Conservation (phyloP, 2,888 invertebrate species). For the Conchocele bisecta region DNA sequence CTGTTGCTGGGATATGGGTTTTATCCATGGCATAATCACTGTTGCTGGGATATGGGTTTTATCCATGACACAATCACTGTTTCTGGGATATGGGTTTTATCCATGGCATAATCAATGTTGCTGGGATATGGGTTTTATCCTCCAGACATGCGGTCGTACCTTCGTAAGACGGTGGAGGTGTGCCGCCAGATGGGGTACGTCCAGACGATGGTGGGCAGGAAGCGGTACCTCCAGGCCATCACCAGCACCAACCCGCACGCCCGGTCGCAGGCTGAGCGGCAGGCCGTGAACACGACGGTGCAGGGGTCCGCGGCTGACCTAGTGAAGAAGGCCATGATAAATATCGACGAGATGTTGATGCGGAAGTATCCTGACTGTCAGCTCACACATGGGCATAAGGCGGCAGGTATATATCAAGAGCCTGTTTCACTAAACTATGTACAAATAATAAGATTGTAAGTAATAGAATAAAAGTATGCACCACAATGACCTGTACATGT, state of each 20-base stretch:
- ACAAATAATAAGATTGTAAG: too few relatives aligned
- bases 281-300: slow-evolving; percentile 96
- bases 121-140: too few relatives aligned
- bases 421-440: too few relatives aligned
- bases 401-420: slow-evolving; percentile 17
- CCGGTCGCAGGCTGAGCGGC: slow-evolving; percentile 90
- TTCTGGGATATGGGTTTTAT: too few relatives aligned
- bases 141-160: slow-evolving; percentile 86
- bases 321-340: slow-evolving; percentile 94
- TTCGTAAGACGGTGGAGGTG: slow-evolving; percentile 85
- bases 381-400: slow-evolving; percentile 62
- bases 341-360: slow-evolving; percentile 87
- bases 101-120: too few relatives aligned
- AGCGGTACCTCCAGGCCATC: slow-evolving; percentile 88
- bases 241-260: slow-evolving; percentile 87
- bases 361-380: slow-evolving; percentile 82
- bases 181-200: slow-evolving; percentile 91
- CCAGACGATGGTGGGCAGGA: slow-evolving; percentile 91
- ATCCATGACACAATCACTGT: too few relatives aligned
- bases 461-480: too few relatives aligned
- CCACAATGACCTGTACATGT: too few relatives aligned
- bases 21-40: too few relatives aligned
- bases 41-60: too few relatives aligned
- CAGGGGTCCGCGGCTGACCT: slow-evolving; percentile 99
- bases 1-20: too few relatives aligned